These are phyloP conservation scores for Tetraneura akinire DNA, from an alignment of 1,140 invertebrate genomes.

Conservation along the genomic window DNA sequence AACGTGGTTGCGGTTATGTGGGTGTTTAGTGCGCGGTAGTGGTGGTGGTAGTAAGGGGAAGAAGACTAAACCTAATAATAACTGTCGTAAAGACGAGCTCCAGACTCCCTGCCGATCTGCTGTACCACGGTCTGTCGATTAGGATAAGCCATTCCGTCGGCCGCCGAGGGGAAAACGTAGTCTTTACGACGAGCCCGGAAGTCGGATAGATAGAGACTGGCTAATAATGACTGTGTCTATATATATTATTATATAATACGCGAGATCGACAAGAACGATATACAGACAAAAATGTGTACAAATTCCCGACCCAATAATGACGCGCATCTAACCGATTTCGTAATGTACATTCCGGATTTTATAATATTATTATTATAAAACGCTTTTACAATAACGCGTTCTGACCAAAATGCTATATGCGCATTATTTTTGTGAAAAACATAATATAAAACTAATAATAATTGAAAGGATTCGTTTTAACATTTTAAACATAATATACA, in stretches of 20 bases:
- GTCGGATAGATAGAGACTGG: not conserved
- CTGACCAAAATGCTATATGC: not conserved
- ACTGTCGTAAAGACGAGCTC: constrained; percentile 42
- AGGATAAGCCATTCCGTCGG: constrained; percentile 31
- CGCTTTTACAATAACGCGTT: not conserved
- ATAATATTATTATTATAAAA: too few relatives aligned
- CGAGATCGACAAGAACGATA: constrained; percentile 8
- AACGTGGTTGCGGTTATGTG: too few relatives aligned
- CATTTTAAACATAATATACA: too few relatives aligned
- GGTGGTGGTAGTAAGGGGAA: not conserved
- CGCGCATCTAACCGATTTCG: not conserved
- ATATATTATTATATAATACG: too few relatives aligned
- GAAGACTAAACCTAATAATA: constrained; percentile 48
- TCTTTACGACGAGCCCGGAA: constrained; percentile 42
- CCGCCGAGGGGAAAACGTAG: not conserved
- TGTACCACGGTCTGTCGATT: constrained; percentile 35
- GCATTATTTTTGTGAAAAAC: too few relatives aligned
- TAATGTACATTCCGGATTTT: not conserved
- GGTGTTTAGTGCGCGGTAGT: too few relatives aligned
- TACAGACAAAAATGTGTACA: not conserved
- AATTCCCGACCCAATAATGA: not conserved
- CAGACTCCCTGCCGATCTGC: constrained; percentile 10
- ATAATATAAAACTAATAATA: too few relatives aligned
- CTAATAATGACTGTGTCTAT: constrained; percentile 32
- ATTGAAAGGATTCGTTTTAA: too few relatives aligned